Evolutionary conservation across 2,113 vertebrate genomes (phyloP), one percentile per base, ranked within the genome.

Genomic region (Hypomesus transpacificus): DNA sequence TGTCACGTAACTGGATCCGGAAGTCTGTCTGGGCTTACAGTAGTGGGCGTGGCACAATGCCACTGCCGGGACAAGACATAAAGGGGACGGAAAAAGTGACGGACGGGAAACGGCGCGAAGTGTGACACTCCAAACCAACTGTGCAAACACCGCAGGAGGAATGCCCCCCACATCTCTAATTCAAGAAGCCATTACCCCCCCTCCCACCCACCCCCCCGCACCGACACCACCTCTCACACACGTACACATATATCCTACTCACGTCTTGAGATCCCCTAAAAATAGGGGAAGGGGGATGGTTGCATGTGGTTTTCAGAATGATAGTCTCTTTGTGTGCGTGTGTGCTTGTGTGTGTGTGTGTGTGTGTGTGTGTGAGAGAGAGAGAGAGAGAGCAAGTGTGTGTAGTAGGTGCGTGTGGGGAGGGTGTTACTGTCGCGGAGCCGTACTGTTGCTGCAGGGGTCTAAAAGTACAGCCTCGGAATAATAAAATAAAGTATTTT

Each of bases 1-100:
- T 82, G 61, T 69, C 67, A 69, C 74, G 58, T 18, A 79, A 82
- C 53, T 67, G 68, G 70, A 75, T 51, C 67, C 73, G 73, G 62
- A 63, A 63, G 65, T 53, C 39, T 20, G 26, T 66, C 62, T 69
- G 3, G 73, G 52, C 3, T 26, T 24, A 71, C 50, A 69, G 70
- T 50, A 52, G 66, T 9, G 73, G 62, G 20, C 9, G 59, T 14
- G 61, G 17, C 62, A 17, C 31, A 63, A 60, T 46, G 16, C 50
- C 50, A n/a, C 18, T n/a, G 17, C 3, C 11, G 22, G 53, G 53
- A 16, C 16, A 9, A n/a, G 53, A n/a, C 16, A 56, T 1, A 16
- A 17, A 22, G 50, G 4, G 22, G 17, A 18, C 1, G 21, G 46
- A 67, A 67, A 67, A 67, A 26, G 59, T 52, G 52, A 73, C 14